Evolutionary conservation across 2,888 invertebrate species (phyloP).

Genomic region (Brachylomia viminalis): DNA sequence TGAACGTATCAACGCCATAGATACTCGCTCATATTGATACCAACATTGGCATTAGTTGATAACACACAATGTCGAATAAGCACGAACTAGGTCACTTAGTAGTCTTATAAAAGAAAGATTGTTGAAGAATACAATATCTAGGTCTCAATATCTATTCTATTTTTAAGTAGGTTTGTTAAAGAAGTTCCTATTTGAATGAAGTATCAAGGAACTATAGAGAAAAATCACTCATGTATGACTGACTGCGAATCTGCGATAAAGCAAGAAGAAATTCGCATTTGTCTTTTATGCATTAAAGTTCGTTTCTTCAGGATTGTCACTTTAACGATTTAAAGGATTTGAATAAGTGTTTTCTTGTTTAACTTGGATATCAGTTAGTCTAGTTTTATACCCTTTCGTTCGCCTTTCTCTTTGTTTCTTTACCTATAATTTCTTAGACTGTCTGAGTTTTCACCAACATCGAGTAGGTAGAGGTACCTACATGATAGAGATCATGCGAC

Average conservation of each 20-base stretch:
- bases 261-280: not conserved
- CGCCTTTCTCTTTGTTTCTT: not conserved
- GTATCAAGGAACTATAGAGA: not conserved
- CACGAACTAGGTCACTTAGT: constrained; percentile 2
- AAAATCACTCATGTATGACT: not conserved
- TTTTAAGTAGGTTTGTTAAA: not conserved
- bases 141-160: not conserved
- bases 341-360: not conserved
- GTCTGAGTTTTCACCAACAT: not conserved
- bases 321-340: not conserved
- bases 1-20: not conserved
- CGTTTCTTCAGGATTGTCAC: not conserved
- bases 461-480: not conserved
- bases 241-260: not conserved
- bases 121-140: not conserved
- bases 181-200: not conserved
- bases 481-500: too few species aligned
- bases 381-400: not conserved
- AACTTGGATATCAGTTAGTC: not conserved
- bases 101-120: not conserved
- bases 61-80: not conserved
- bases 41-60: not conserved
- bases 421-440: not conserved
- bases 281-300: not conserved
- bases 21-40: not conserved